Evolutionary conservation across 2,797 vertebrate genomes (phyloP).

Genomic region (Cottoperca gobio): DNA sequence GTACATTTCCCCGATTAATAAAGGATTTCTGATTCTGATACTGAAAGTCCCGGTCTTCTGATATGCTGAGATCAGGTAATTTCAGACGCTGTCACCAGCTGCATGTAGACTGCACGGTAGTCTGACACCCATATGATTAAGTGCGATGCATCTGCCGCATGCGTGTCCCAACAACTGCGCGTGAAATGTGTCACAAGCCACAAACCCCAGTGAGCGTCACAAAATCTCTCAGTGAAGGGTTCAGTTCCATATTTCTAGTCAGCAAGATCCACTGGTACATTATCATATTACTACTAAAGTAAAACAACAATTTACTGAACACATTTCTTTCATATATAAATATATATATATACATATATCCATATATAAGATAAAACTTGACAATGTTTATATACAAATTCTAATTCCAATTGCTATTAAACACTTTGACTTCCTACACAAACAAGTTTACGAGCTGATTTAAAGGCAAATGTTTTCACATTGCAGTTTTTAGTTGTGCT

Average conservation of each 20-base stretch:
- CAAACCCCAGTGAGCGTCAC: background rate
- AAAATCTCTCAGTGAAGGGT: background rate
- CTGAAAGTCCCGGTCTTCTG: too few species aligned
- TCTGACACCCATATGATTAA: conserved; percentile 36
- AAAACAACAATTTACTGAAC: too few species aligned
- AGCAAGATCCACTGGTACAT: background rate
- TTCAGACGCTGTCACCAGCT: conserved; percentile 21
- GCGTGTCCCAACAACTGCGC: background rate
- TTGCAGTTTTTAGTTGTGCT: background rate
- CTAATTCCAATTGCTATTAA: too few species aligned
- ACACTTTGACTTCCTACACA: background rate
- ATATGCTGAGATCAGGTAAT: background rate
- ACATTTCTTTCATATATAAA: too few species aligned
- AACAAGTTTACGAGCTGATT: background rate
- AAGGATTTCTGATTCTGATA: too few species aligned
- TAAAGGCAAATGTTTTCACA: background rate
- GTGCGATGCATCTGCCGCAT: conserved; percentile 19
- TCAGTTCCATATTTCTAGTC: background rate
- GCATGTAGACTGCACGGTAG: background rate
- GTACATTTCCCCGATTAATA: too few species aligned
- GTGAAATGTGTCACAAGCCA: background rate
- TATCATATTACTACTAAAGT: background rate
- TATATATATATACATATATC: too few species aligned
- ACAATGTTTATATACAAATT: too few species aligned
- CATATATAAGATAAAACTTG: too few species aligned